Evolutionary conservation across 2,888 invertebrate species (phyloP).

Genomic region (Catocala nupta): DNA sequence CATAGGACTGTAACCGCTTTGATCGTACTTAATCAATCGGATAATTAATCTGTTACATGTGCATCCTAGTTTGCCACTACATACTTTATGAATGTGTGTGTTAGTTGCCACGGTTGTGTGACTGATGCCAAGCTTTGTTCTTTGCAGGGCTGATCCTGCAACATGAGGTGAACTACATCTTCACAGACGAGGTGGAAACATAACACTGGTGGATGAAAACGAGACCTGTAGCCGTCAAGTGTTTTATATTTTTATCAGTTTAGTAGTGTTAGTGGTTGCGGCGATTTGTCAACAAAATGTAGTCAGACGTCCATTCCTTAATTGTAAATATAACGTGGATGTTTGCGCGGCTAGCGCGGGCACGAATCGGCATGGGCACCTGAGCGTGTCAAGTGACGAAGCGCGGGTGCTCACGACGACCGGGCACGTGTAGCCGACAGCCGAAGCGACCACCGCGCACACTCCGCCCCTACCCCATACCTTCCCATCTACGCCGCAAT

Average conservation of each 20-base stretch:
- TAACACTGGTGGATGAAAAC: slow-evolving; percentile 55
- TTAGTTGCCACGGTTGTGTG: too few species aligned
- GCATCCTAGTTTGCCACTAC: slow-evolving; percentile 15
- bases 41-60: slow-evolving; percentile 32
- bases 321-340: slow-evolving; percentile 49
- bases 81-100: too few species aligned
- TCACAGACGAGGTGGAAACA: slow-evolving; percentile 15
- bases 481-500: slow-evolving; percentile 47
- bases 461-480: slow-evolving; percentile 54
- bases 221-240: slow-evolving; percentile 35
- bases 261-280: slow-evolving; percentile 57
- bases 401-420: slow-evolving; percentile 57
- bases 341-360: slow-evolving; percentile 71
- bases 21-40: slow-evolving; percentile 56
- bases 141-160: slow-evolving; percentile 43
- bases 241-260: slow-evolving; percentile 27
- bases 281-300: slow-evolving; percentile 32
- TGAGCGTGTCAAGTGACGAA: slow-evolving; percentile 38
- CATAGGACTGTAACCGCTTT: slow-evolving; percentile 43
- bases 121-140: slow-evolving; percentile 21
- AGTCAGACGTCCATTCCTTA: slow-evolving; percentile 4
- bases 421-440: slow-evolving; percentile 77
- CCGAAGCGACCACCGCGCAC: slow-evolving; percentile 78
- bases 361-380: slow-evolving; percentile 60
- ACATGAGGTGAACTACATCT: slow-evolving; percentile 46